These are phyloP conservation scores for Aphrophora alni DNA, from an alignment of 2,888 invertebrate genomes.

Conservation along the genomic window DNA sequence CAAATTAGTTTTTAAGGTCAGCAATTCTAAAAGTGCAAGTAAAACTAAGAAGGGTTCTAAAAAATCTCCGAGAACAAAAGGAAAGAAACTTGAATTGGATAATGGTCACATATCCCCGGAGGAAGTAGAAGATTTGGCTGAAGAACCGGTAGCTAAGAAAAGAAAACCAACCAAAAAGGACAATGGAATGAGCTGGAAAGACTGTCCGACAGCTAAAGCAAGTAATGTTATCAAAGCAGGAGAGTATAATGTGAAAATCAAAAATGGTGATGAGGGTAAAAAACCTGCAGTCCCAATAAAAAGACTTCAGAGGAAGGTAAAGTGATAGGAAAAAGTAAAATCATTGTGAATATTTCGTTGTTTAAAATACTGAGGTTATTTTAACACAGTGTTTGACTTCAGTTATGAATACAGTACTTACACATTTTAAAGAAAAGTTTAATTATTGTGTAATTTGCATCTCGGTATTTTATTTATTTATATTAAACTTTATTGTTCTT, in stretches of 20 bases:
- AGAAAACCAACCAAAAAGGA: constrained; percentile 16
- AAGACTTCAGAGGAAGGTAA: not conserved
- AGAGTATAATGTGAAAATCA: constrained; percentile 30
- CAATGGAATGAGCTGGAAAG: constrained; percentile 43
- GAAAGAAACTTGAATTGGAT: not conserved
- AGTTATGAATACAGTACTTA: too few species aligned
- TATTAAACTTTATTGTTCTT: too few species aligned
- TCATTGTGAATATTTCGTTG: not conserved
- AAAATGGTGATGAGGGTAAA: not conserved
- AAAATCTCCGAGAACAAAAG: constrained; percentile 23
- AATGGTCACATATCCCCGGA: constrained; percentile 17
- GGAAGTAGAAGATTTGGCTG: constrained; percentile 11
- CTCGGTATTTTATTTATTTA: too few species aligned
- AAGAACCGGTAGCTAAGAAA: not conserved
- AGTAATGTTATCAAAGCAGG: constrained; percentile 42
- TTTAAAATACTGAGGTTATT: not conserved
- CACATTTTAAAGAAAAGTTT: too few species aligned
- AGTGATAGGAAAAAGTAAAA: not conserved
- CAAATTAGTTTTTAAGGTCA: constrained; percentile 64
- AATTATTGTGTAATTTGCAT: too few species aligned
- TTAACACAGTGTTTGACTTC: too few species aligned
- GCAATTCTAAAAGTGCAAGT: constrained; percentile 51
- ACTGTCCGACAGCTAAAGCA: constrained; percentile 43
- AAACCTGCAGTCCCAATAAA: not conserved
- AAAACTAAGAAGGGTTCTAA: constrained; percentile 41